Base-by-base conservation (phyloP, 2,888 invertebrate species). In the Oeneis ivallda region DNA sequence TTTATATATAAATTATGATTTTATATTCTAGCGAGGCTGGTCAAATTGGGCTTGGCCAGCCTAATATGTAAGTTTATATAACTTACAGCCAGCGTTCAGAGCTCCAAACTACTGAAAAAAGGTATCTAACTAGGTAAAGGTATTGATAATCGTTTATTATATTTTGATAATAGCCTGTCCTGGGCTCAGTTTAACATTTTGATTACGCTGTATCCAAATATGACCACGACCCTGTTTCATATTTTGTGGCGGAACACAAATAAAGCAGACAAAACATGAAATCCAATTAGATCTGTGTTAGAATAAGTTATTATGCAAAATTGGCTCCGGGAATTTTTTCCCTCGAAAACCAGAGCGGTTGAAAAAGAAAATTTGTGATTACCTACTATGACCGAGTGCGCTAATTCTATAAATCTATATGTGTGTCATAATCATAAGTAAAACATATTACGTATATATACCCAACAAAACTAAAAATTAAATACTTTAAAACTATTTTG, bases 251-350 rank as follows among this genome's bases (percentile, higher is more conserved):
- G 64, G 66, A 76, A 78, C 67, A 76, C 74, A 74, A 74, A 77
- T 72, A 74, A 74, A 73, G 76, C 82, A 82, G 81, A 79, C 78
- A 79, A 80, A 84, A 83, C 80, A 79, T 79, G 77, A 79, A 87
- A 86, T 83, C 78, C 82, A 86, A 87, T 89, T 87, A 87, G 78
- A 79, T 81, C 83, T 82, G 82, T 81, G 76, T 76, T 84, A 86
- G 83, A 86, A 87, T 85, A 87, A 87, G 82, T 86, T 86, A 85
- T 85, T 85, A 86, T 87, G 85, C 84, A 84, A 87, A 88, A 87
- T 86, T 84, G 80, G 80, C 80, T 83, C 75, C 72, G 71, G 78
- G 79, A 78, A 79, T 86, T 85, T 86, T 85, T 77, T 77, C 58
- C 78, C 79, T 77, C 79, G 77, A 85, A 81, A 78, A 60, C 57